Percentiles rank a stretch among this genome's conserved stretches.
Conservation (phyloP, 1,140 invertebrate species). For the Ectropis grisescens region DNA sequence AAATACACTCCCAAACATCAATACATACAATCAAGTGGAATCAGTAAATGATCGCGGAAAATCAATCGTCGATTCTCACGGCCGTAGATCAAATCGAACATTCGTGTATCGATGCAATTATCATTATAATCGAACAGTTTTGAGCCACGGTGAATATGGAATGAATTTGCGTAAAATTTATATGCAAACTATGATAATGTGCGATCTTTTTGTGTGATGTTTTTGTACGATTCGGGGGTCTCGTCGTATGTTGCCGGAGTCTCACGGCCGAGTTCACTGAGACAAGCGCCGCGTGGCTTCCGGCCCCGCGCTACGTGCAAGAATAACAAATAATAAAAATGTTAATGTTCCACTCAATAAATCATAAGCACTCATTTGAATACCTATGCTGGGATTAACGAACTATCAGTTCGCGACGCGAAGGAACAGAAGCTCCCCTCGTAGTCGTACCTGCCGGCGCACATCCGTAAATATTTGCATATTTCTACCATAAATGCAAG, state of each 20-base stretch:
- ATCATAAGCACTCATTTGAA: conserved; percentile 70
- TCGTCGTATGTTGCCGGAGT: conserved; percentile 32
- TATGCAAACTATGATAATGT: conserved; percentile 69
- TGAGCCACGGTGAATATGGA: conserved; percentile 52
- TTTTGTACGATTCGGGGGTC: conserved; percentile 34
- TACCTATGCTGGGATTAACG: conserved; percentile 62
- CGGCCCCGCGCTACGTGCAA: conserved; percentile 66
- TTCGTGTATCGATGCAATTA: conserved; percentile 61
- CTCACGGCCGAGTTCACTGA: conserved; percentile 63
- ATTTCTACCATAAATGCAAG: conserved; percentile 25
- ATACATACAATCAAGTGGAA: conserved; percentile 27
- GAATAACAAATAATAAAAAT: conserved; percentile 74
- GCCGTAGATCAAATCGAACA: conserved; percentile 56
- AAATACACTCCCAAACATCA: conserved; percentile 24
- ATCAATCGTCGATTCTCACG: conserved; percentile 62
- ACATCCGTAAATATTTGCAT: conserved; percentile 45
- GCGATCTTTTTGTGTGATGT: conserved; percentile 37
- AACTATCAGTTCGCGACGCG: conserved; percentile 51
- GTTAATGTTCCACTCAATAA: conserved; percentile 72
- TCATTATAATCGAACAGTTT: conserved; percentile 61
- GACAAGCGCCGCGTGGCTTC: conserved; percentile 65
- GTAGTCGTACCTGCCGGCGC: conserved; percentile 25
- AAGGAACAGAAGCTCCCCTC: conserved; percentile 10
- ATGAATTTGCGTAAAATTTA: conserved; percentile 69
- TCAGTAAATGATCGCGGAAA: conserved; percentile 40